Base-by-base conservation (phyloP, 2,113 vertebrate species). In the Oryzias javanicus region DNA sequence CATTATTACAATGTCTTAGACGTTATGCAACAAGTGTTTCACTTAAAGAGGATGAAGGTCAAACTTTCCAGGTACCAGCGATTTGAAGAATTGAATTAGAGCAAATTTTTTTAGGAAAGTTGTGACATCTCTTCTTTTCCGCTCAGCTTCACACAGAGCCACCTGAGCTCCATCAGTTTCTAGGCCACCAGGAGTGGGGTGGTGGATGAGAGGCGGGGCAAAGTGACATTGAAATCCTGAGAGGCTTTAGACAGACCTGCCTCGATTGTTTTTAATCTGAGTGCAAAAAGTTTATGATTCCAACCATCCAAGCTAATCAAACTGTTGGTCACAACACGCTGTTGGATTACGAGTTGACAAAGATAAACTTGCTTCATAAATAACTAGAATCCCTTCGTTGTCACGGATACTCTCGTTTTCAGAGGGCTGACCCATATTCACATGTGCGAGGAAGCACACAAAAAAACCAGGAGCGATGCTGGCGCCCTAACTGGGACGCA, bases 401-500 rank as follows among this genome's bases (percentile, higher is more conserved):
- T 66, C 60, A 59, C 55, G 64, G 42, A 56, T 25, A 73, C 14
- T 61, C 72, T 64, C 17, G 56, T 72, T 76, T 67, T 75, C 51
- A 78, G 47, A 74, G 69, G 51, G 54, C 47, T 76, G 79, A 79
- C 81, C 79, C 75, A 82, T 42, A 84, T 82, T 64, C 72, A 70
- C 65, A 76, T 53, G n/a, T 20, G 15, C 59, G 4, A 6, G 2
- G 59, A 18, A 57, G 68, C 57, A 58, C 64, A 57, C 63, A 64
- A 77, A 80, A 72, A 74, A 72, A 85, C 86, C 85, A 67, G 71
- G 60, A 88, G 84, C 85, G 20, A 87, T 71, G 58, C 77, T 89
- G 86, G 86, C 86, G 85, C 47, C 54, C 72, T 80, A 90, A 89
- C 76, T 90, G 87, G 89, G 88, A 85, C 89, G 62, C 73, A 85